These are phyloP conservation scores for Conopomorpha cramerella DNA, from an alignment of 1,140 invertebrate species.

Conservation along the genomic window DNA sequence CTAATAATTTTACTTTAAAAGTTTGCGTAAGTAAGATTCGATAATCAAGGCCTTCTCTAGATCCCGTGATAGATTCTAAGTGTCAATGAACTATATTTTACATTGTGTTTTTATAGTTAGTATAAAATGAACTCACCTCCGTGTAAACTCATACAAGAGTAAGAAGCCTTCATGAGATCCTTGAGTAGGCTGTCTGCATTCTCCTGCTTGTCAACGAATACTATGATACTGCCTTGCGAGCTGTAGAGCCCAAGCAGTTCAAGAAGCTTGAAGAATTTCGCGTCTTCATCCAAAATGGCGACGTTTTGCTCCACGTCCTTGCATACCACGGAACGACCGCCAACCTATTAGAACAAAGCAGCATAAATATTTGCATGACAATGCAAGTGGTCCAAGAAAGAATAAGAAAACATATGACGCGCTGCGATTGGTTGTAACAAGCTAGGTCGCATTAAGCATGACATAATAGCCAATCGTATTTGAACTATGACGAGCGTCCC, in stretches of 20 bases:
- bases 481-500: too few relatives aligned
- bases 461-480: too few relatives aligned
- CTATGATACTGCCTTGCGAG: conserved; percentile 90
- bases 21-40: too few relatives aligned
- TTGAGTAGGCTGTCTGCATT: conserved; percentile 93
- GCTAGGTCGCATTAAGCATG: too few relatives aligned
- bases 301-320: conserved; percentile 98
- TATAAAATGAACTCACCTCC: conserved; percentile 68
- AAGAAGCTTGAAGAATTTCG: conserved; percentile 96
- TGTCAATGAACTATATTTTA: too few relatives aligned
- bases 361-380: too few relatives aligned
- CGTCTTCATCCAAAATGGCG: conserved; percentile 92
- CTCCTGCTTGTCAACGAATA: conserved; percentile 99
- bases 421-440: too few relatives aligned
- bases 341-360: too few relatives aligned
- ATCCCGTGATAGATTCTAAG: too few relatives aligned
- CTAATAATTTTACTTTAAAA: background rate
- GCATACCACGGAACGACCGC: conserved; percentile 95
- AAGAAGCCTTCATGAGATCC: conserved; percentile 96
- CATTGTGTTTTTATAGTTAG: background rate
- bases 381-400: too few relatives aligned
- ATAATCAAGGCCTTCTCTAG: background rate
- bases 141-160: conserved; percentile 95
- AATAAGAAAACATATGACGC: too few relatives aligned
- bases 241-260: conserved; percentile 95